phyloP scores from a whole-genome alignment of 2,113 vertebrate genomes.

The Mormyrus lacerda region DNA sequence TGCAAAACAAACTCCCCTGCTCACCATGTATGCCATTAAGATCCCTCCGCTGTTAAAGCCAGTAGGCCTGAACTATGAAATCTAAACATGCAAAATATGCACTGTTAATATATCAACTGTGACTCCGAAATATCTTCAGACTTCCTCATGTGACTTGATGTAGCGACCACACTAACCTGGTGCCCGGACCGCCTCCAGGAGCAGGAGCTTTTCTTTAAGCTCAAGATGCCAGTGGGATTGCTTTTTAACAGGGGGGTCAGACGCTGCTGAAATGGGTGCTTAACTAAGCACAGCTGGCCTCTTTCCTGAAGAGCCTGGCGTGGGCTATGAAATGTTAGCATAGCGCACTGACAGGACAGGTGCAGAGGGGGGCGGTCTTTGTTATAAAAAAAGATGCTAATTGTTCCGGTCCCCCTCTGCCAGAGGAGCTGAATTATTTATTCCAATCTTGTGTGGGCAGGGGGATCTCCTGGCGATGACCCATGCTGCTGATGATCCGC shows the following conservation, averaged over 20 bases:
- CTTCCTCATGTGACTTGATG: background rate
- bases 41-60: background rate
- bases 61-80: background rate
- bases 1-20: slow-evolving; percentile 30
- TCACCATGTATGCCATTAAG: background rate
- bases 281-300: background rate
- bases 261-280: background rate
- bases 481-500: background rate
- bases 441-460: background rate
- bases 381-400: background rate
- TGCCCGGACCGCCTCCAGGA: background rate
- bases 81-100: background rate
- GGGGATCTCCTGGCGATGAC: background rate
- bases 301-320: background rate
- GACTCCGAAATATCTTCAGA: background rate
- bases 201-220: background rate
- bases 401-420: background rate
- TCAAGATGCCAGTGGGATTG: background rate
- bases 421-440: background rate
- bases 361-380: background rate
- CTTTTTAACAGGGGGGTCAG: background rate
- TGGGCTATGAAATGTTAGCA: background rate
- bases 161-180: background rate
- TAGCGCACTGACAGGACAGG: background rate
- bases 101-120: background rate